Evolutionary conservation across 2,797 vertebrate genomes (phyloP), one percentile per base, ranked within the genome.

Genomic region (Aphelocoma californica): DNA sequence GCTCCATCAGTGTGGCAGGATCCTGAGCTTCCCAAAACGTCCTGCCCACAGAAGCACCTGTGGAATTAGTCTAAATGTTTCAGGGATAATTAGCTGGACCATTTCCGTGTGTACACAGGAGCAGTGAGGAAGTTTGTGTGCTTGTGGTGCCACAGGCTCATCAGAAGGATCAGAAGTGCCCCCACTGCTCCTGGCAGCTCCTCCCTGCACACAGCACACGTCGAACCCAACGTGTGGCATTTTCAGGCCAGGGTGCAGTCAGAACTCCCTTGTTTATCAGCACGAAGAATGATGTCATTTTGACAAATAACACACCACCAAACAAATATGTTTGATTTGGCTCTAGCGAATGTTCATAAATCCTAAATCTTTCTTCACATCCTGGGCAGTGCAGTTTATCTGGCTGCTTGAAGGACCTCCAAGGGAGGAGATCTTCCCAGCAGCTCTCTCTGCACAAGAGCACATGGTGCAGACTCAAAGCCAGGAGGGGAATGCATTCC

Each of bases 311-410:
- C 94, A 94, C 81, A 85, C 90, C 88, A 90, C 90, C 91, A 95
- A 96, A 93, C 95, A 97, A 94, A 89, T 94, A 95, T 94, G 95
- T 96, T 96, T 96, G 93, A 96, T 93, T 94, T 95, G 95, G 95
- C 96, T 90, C 54, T 72, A 13, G 81, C 2, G 0, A 83, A 24
- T 1, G 44, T 87, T 82, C 94, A 96, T 96, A 96, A 96, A 95
- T 90, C 78, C 95, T 95, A 85, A 92, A 95, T 95, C 88, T 95
- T 96, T 96, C 95, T 65, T 95, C 94, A 92, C 94, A 92, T 93
- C 86, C 90, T 90, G 94, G 91, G 95, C 96, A 94, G 83, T 57
- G 67, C 83, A 86, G 78, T 93, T 95, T 86, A 93, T 91, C 92
- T 92, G 95, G 86, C 95, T 93, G 83, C 88, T 61, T 71, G 88